Percentiles rank a stretch among this genome's conserved stretches.
Conservation (phyloP, 2,888 invertebrate genomes). For the Plebejus anna region DNA sequence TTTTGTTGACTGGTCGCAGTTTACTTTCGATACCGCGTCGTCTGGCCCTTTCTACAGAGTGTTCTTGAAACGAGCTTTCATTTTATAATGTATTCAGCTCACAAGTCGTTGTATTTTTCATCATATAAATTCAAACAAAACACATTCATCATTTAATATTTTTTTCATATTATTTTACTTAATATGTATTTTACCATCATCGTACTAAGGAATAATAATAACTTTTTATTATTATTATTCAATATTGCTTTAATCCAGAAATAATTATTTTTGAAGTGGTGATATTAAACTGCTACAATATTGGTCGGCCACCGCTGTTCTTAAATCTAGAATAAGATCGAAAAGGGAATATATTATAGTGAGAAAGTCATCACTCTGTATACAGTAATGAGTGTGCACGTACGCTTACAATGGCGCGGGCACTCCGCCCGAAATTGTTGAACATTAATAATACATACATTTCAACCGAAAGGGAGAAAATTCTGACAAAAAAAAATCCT, state of each 20-base stretch:
- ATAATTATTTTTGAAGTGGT: no score
- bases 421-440: conserved; percentile 37
- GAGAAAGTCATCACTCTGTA: conserved; percentile 48
- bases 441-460: conserved; percentile 36
- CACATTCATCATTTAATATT: neutral
- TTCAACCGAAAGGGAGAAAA: conserved; percentile 19
- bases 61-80: conserved; percentile 30
- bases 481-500: neutral
- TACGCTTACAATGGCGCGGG: conserved; percentile 51
- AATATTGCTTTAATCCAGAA: no score
- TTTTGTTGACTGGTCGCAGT: conserved; percentile 41
- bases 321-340: neutral
- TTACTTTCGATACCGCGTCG: conserved; percentile 69
- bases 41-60: conserved; percentile 45
- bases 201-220: no score
- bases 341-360: neutral
- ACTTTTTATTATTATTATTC: no score
- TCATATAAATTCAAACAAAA: no score
- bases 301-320: neutral
- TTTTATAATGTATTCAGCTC: neutral
- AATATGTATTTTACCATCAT: no score
- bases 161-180: neutral
- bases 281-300: no score
- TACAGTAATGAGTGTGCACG: conserved; percentile 63
- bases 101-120: neutral